Evolutionary conservation across 35 echinoderm and acorn worm genomes (phyloP).

Genomic region (Patiria miniata): DNA sequence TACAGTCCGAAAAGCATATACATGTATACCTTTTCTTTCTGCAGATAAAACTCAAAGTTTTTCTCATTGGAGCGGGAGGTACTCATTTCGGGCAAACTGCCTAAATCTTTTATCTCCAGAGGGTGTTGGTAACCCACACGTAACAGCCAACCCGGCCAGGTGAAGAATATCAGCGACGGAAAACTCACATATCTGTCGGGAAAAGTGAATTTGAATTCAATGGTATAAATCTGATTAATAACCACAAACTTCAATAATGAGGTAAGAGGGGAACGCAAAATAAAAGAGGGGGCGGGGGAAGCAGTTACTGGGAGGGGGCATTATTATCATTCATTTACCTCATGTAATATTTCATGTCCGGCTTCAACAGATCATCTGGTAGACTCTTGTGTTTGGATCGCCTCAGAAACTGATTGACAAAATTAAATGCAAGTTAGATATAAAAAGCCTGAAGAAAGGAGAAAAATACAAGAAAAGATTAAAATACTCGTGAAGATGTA

Average conservation of each 20-base stretch:
- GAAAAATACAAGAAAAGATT: too few species aligned
- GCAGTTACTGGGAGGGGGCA: background rate
- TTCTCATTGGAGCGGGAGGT: constrained; percentile 38
- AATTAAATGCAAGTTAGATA: background rate
- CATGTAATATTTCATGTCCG: constrained; percentile 10
- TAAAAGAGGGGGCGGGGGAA: too few species aligned
- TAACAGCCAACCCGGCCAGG: constrained; percentile 65
- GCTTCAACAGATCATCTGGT: background rate
- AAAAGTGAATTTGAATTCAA: too few species aligned
- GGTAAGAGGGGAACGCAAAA: too few species aligned
- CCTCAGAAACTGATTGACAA: background rate
- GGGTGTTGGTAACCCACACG: constrained; percentile 62
- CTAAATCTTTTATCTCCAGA: constrained; percentile 64
- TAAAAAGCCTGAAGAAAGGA: too few species aligned
- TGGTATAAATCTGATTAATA: too few species aligned
- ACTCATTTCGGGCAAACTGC: constrained; percentile 45
- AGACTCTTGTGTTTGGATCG: background rate
- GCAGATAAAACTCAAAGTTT: constrained; percentile 40
- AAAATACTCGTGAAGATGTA: too few species aligned
- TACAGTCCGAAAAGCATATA: background rate
- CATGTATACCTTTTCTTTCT: constrained; percentile 66
- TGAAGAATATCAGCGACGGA: constrained; percentile 49
- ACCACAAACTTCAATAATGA: too few species aligned
- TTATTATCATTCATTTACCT: background rate
- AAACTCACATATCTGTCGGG: constrained; percentile 62